Base-by-base conservation (phyloP, 2,888 invertebrate species). In the Diaprepes abbreviatus region DNA sequence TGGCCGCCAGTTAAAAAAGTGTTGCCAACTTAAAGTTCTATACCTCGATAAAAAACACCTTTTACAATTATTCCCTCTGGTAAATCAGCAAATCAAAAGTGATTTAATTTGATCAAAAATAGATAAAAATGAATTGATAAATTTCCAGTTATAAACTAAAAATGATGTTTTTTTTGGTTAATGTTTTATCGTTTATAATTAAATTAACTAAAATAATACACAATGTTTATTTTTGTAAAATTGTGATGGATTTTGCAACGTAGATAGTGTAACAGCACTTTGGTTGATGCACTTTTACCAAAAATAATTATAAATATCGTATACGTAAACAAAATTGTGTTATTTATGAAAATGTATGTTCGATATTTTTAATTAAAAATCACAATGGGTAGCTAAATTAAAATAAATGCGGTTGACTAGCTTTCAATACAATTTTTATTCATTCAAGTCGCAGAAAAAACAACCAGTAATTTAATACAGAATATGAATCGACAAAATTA, bases 351-450 rank as follows among this genome's bases (percentile, higher is more conserved):
- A 50, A 50, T 50, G 28, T 50, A 50, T 31, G 28, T 50, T 50
- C 14, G 3, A 31, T 14, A 50, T 50, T 50, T 59, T 59, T 45
- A 59, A 59, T 59, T 59, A 59, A 59, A 57, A 40, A 28, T n/a
- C 28, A 59, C 59, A 59, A 45, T 59, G 59, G n/a, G n/a, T 12
- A 33, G 31, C 31, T 31, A 59, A 45, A 59, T 59, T 59, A 45
- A 45, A 59, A 59, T 59, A 59, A 59, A 31, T 59, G 24, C 33
- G 17, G 59, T 59, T 43, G 59, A 40, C 14, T 58, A 28, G 40
- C 28, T 58, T 28, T 58, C 40, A 40, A 58, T 43, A 38, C 28
- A 43, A 14, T 43, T 59, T 59, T 57, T 12, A 48, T 48, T 28
- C 16, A 50, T 16, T 50, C 12, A 9, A 14, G 14, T 28, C 14